Evolutionary conservation across 2,888 invertebrate species (phyloP), one percentile per base, ranked within the genome.

Genomic region (Drosophila antonietae): DNA sequence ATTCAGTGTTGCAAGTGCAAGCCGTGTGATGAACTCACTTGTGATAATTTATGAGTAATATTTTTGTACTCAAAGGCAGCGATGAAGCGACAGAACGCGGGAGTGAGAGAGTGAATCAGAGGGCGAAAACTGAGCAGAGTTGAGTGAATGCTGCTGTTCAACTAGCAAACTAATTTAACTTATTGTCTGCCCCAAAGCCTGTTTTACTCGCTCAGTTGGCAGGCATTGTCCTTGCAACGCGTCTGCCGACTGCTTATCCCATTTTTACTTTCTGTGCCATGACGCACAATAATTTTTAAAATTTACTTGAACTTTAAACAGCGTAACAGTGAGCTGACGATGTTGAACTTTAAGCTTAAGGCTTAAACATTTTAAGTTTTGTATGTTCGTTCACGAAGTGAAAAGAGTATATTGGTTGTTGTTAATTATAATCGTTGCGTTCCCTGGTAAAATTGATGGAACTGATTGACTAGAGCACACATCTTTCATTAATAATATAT

Each of bases 21-120:
- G 66, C 64, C 73, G 68, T 78, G 78, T 76, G 81, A 82, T 89
- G 85, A 85, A 89, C 89, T 82, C 85, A 72, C 83, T 81, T 76
- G 72, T 65, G 74, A 85, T 88, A 87, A 89, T 89, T 87, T 88
- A 89, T 88, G 90, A 73, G 73, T 77, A 78, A 85, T 85, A 89
- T 83, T 85, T 87, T 85, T 83, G 73, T 76, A 77, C 86, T 69
- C 79, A 52, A 57, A 61, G 31, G 8, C 9, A 23, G 7, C 31
- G 33, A 18, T 8, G 33, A 6, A 44, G 20, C 20, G 14, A 18
- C 2, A n/a, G n/a, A 43, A 28, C 41, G 12, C 20, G 41, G 14
- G 15, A n/a, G 44, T 9, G 39, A 12, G n/a, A 46, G 57, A 10
- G 35, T 10, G 31, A 31, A 7, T 3, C 3, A 8, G 18, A 35